Evolutionary conservation across 2,888 invertebrate genomes (phyloP).

Genomic region (Heliconius erato): DNA sequence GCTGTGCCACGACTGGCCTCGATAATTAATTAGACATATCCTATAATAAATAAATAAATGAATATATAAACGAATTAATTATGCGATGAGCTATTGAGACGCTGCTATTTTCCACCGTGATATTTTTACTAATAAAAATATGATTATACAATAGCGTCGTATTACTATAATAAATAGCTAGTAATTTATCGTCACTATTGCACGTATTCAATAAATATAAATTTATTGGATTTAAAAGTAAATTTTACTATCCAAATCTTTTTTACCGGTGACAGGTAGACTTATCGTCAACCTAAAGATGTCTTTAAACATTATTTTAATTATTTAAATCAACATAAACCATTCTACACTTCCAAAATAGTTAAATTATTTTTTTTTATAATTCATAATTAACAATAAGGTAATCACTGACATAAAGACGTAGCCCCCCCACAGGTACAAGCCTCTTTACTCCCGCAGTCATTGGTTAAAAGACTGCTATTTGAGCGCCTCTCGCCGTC

Average conservation of each 20-base stretch:
- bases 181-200: too few relatives aligned
- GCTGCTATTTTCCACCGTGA: too few relatives aligned
- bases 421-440: constrained; percentile 66
- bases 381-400: constrained; percentile 28
- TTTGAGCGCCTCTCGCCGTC: constrained; percentile 69
- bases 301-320: not conserved
- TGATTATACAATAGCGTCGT: too few relatives aligned
- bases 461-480: constrained; percentile 69
- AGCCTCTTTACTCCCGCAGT: constrained; percentile 73
- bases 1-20: not conserved
- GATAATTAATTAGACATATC: too few relatives aligned
- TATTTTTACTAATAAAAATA: too few relatives aligned
- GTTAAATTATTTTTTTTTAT: constrained; percentile 3
- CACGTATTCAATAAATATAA: too few relatives aligned
- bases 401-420: constrained; percentile 34
- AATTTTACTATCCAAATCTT: not conserved
- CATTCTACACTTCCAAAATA: not conserved
- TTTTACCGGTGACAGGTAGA: too few relatives aligned
- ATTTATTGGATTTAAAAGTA: too few relatives aligned
- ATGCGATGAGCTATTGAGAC: too few relatives aligned
- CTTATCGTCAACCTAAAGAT: not conserved
- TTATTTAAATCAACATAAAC: not conserved
- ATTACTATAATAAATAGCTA: too few relatives aligned
- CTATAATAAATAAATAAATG: too few relatives aligned
- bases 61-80: too few relatives aligned